Percentiles rank a stretch among this genome's conserved stretches.
Evolutionary conservation across 2,797 vertebrate species (phyloP).

Genomic region (Pantherophis vulpinus): DNA sequence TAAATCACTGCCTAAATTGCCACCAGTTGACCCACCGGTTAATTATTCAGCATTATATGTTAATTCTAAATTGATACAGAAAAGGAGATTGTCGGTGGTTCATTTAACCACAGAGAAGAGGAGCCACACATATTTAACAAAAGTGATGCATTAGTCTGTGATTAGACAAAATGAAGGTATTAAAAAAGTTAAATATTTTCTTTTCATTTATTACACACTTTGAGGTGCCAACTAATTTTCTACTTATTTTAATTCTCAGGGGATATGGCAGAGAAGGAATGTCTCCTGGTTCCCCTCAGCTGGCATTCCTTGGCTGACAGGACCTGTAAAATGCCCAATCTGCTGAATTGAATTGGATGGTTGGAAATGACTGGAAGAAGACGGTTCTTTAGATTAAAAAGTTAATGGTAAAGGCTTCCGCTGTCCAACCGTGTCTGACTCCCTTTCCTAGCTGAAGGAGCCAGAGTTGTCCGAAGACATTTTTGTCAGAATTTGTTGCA

Average conservation of each 20-base stretch:
- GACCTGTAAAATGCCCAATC: too few relatives aligned
- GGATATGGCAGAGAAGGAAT: too few relatives aligned
- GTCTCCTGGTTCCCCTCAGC: too few relatives aligned
- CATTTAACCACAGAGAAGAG: slow-evolving; percentile 40
- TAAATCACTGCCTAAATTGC: slow-evolving; percentile 55
- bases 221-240: slow-evolving; percentile 10
- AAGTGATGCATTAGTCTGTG: slow-evolving; percentile 15
- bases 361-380: too few relatives aligned
- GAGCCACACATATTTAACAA: neutral
- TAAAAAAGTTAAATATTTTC: slow-evolving; percentile 30
- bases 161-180: slow-evolving; percentile 35
- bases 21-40: slow-evolving; percentile 50
- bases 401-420: too few relatives aligned
- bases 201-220: neutral
- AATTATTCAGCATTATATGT: slow-evolving; percentile 58
- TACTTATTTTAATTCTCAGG: slow-evolving; percentile 1
- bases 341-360: too few relatives aligned
- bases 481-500: neutral
- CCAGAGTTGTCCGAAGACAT: neutral
- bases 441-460: neutral
- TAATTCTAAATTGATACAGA: slow-evolving; percentile 54
- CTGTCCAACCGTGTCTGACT: too few relatives aligned
- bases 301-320: too few relatives aligned
- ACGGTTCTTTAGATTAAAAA: too few relatives aligned
- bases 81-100: slow-evolving; percentile 50